Evolutionary conservation across 2,888 invertebrate genomes (phyloP), one percentile per base, ranked within the genome.

Genomic region (Pristionchus maxplancki): DNA sequence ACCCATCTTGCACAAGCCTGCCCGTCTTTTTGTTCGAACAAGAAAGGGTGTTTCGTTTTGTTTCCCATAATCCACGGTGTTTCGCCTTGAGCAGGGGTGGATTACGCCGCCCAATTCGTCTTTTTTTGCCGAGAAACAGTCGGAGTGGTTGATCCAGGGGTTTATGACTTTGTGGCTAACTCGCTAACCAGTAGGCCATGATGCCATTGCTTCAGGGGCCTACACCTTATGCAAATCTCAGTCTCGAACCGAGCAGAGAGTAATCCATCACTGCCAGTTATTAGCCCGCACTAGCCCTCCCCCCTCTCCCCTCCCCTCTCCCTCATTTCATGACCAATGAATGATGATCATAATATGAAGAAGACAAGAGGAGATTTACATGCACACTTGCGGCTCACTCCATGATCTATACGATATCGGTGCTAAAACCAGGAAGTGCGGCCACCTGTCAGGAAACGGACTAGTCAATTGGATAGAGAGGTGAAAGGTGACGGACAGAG

Each of bases 201-300:
- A 58, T n/a, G 58, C 24, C 58, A 58, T 58, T 9, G n/a, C 31
- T 20, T 71, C 71, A 20, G 71, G 8, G 71, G 62, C 17, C 81
- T 81, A 28, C n/a, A 81, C 71, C 71, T 71, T 37, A 71, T n/a
- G n/a, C 34, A 44, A 78, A 78, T 78, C 78, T 78, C n/a, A 34
- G 28, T 2, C n/a, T n/a, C n/a, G 64, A 58, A 50, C 31, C 86
- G 48, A 67, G 86, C 31, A 17, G 31, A 9, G 24, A n/a, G 48
- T 58, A 48, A 87, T 87, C 86, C 86, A 87, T 87, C 86, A 87
- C 48, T 71, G 86, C 50, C 86, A 87, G 50, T 87, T 87, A 87
- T 87, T 87, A 87, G 86, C 85, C 44, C 3, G 78, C 78, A 9
- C 44, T 4, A 31, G 11, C 53, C 20, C 8, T 34, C 74, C 17